These are phyloP conservation scores for Rhaphigaster nebulosa DNA, from an alignment of 2,888 invertebrate genomes.

Conservation along the genomic window DNA sequence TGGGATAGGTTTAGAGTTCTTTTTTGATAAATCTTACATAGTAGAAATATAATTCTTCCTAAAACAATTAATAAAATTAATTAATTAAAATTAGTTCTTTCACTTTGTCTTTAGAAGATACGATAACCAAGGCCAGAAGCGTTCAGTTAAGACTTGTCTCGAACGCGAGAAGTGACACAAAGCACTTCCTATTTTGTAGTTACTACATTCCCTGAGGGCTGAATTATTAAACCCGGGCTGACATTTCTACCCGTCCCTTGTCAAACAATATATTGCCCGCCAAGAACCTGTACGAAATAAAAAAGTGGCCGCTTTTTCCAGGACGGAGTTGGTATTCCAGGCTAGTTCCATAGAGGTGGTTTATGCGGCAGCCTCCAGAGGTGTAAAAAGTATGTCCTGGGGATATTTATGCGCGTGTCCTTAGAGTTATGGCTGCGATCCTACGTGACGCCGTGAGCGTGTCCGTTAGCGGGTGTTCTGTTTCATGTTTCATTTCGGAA, in stretches of 20 bases:
- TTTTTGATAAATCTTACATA: no score
- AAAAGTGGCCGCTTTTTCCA: constrained; percentile 30
- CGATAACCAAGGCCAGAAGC: not conserved
- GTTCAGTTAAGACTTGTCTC: not conserved
- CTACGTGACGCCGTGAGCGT: constrained; percentile 2
- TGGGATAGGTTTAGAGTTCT: no score
- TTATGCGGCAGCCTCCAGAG: constrained; percentile 30
- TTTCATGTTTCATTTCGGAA: constrained; percentile 33
- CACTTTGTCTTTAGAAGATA: no score
- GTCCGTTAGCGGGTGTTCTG: constrained; percentile 9
- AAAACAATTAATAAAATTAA: no score
- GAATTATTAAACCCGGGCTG: constrained; percentile 15
- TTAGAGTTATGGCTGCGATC: constrained; percentile 18
- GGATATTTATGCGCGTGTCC: constrained; percentile 31
- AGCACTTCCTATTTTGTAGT: constrained; percentile 25
- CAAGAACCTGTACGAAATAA: not conserved
- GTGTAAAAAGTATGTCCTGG: not conserved
- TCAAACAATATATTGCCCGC: constrained; percentile 38
- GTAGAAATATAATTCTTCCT: no score
- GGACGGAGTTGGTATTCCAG: constrained; percentile 19
- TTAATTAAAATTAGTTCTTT: no score
- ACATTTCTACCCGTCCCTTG: constrained; percentile 35
- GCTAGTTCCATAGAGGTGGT: constrained; percentile 6
- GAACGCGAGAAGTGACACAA: not conserved
- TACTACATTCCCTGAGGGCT: not conserved